Evolutionary conservation across 2,888 invertebrate species (phyloP), one percentile per base, ranked within the genome.

Genomic region (Mythimna impura): DNA sequence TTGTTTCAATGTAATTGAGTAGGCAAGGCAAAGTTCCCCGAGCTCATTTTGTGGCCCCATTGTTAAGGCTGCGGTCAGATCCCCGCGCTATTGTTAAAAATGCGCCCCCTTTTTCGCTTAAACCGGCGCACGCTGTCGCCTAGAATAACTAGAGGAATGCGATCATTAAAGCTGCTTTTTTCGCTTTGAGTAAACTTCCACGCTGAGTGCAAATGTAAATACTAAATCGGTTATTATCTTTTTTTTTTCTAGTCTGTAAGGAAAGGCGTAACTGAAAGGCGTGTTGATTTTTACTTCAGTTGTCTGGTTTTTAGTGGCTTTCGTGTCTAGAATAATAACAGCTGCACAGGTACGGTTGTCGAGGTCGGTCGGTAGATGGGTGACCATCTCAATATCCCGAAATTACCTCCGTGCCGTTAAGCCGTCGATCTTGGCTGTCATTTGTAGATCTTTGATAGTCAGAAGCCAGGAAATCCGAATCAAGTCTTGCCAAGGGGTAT

Each of bases 1-100:
- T 82, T 84, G 84, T 84, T 83, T 82, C 81, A 54, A 64, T 82
- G 81, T 84, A 84, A 84, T 84, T 84, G 83, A 84, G 82, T 84
- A 84, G 84, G 81, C 73, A 78, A 81, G 77, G 72, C 66, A 65
- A 84, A 80, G 72, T 81, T 81, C 67, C 72, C 68, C 70, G 80
- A 71, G 76, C 84, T 82, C 84, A 84, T 84, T 84, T 66, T 54
- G 74, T 65, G 70, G 68, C 54, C 12, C 76, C 52, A 84, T 84
- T 84, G 82, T 84, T 82, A 74, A 83, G 54, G 73, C 63, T 57
- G 70, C 72, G 78, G 75, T 72, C 82, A 76, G 80, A 84, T 72
- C 77, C 72, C 66, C 34, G 58, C 57, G 70, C 75, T 60, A 75
- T 83, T 83, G 75, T 84, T 71, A 77, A 84, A 83, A 83, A 70